Percentiles rank a stretch among this genome's conserved stretches.
Evolutionary conservation across 2,113 vertebrate species (phyloP).

Genomic region (Triplophysa siluroides): DNA sequence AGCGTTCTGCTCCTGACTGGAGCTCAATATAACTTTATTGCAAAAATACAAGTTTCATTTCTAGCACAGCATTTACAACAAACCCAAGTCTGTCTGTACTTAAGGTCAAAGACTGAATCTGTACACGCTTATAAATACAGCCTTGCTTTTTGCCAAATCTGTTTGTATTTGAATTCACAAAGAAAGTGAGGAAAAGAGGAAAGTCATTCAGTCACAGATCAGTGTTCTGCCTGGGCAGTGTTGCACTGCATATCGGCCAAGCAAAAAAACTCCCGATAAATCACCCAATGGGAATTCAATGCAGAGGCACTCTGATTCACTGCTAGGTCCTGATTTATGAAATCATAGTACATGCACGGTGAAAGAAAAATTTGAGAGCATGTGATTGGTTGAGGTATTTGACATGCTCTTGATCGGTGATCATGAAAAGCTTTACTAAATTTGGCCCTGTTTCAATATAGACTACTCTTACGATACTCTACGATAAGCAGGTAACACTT

Average conservation of each 20-base stretch:
- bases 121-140: constrained; percentile 54
- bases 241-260: constrained; percentile 46
- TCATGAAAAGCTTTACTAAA: background rate
- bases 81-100: constrained; percentile 48
- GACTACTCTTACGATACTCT: background rate
- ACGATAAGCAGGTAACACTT: constrained; percentile 33
- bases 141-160: constrained; percentile 43
- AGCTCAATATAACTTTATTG: constrained; percentile 68
- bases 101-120: constrained; percentile 51
- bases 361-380: constrained; percentile 24
- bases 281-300: constrained; percentile 2
- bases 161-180: constrained; percentile 30
- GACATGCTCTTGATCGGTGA: constrained; percentile 10
- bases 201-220: constrained; percentile 21
- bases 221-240: constrained; percentile 43
- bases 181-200: constrained; percentile 5
- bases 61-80: constrained; percentile 64
- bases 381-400: constrained; percentile 39
- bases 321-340: constrained; percentile 24
- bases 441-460: constrained; percentile 26
- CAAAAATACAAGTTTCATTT: constrained; percentile 67
- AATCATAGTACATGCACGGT: constrained; percentile 23
- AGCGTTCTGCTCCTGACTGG: constrained; percentile 46
- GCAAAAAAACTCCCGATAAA: background rate
- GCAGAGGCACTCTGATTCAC: constrained; percentile 46